These are phyloP conservation scores for Trachymyrmex septentrionalis DNA, from an alignment of 1,140 invertebrate genomes.

Conservation along the genomic window DNA sequence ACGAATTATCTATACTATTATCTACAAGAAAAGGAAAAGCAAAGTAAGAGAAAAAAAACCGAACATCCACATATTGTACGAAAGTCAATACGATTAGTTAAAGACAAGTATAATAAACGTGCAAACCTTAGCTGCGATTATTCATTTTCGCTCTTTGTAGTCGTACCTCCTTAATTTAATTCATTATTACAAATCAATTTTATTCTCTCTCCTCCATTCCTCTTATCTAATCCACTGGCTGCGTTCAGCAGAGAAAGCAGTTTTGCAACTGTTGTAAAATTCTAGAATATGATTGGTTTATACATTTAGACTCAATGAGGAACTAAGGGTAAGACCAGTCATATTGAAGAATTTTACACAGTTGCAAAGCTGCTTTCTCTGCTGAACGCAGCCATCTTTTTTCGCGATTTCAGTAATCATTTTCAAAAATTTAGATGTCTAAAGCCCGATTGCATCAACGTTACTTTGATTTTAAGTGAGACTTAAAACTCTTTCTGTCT, in stretches of 20 bases:
- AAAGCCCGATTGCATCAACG: neutral
- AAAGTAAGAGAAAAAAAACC: constrained; percentile 3
- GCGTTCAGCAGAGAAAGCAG: no score
- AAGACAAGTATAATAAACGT: constrained; percentile 44
- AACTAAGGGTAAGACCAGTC: no score
- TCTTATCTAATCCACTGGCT: neutral
- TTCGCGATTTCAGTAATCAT: neutral
- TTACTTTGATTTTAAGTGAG: no score
- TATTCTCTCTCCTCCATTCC: constrained; percentile 19
- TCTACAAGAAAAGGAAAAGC: constrained; percentile 45
- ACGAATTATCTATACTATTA: constrained; percentile 64
- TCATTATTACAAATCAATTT: neutral
- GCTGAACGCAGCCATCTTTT: no score
- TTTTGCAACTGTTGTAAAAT: no score
- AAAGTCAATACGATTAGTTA: constrained; percentile 65
- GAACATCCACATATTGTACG: constrained; percentile 44
- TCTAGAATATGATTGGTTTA: no score
- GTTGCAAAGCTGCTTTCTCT: no score
- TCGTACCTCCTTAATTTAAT: neutral
- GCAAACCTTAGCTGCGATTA: constrained; percentile 10
- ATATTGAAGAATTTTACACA: no score
- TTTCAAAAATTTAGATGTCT: neutral
- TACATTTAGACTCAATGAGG: no score
- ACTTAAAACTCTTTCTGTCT: no score
- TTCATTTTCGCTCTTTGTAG: constrained; percentile 17